Base-by-base conservation (phyloP, 2,113 vertebrate genomes). In the Sitta europaea region DNA sequence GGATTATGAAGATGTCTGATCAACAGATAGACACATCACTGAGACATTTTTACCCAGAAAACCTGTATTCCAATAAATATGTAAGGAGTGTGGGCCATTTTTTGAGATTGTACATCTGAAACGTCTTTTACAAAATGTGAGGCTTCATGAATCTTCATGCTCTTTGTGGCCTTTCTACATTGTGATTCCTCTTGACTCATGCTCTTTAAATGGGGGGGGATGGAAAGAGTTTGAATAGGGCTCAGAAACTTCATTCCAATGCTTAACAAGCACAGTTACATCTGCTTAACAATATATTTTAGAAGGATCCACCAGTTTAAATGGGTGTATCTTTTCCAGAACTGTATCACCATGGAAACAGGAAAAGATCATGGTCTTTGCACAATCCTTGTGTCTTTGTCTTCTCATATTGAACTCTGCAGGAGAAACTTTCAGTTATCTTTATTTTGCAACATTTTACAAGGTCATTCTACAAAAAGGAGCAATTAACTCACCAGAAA, bases 401-500 rank as follows among this genome's bases (percentile, higher is more conserved):
- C 75, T n/a, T 50, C 53, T 25, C 0, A 2, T 33, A 63, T 45
- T 90, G 72, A 86, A 66, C 71, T 90, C 86, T 27, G 70, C 33
- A 66, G 68, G 47, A 21, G 68, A 86, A 90, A 62, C 47, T 77
- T 92, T 43, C 38, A 54, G 63, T 66, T 86, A 31, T 77, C 72
- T 58, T 65, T 88, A 59, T 77, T 90, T 86, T 67, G 58, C 20
- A 80, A 40, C 5, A 66, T 76, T 92, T 93, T 79, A 38, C 27
- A 50, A 21, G 25, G 51, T 76, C 43, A 36, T 47, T 51, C 51
- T 62, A 66, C 20, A 65, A 73, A 78, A 86, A 76, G 4, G 67
- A 92, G 14, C 51, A 90, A 90, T 90, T 94, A 94, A 77, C 43
- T 77, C 68, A 91, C 35, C 38, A 48, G 38, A 94, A 80, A 62